Percentiles rank a stretch among this genome's conserved stretches.
These are phyloP conservation scores for Polia nebulosa DNA, from an alignment of 2,888 invertebrate species.

Conservation along the genomic window DNA sequence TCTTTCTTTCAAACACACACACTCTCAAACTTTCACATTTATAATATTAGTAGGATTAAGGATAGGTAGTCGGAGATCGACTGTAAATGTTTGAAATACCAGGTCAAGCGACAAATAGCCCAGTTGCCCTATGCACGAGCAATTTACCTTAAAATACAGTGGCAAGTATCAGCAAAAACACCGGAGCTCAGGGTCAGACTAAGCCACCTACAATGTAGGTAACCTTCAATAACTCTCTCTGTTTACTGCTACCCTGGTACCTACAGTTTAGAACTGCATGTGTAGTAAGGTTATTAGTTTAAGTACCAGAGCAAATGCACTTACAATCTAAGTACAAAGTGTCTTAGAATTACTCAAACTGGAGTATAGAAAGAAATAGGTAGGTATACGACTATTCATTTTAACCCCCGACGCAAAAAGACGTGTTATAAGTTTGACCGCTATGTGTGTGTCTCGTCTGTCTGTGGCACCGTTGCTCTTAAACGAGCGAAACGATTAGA, in stretches of 20 bases:
- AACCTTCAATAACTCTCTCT: conserved; percentile 42
- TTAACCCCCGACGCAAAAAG: too few relatives aligned
- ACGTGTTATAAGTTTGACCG: too few relatives aligned
- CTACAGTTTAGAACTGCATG: neutral
- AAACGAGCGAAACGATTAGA: too few relatives aligned
- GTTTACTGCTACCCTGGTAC: conserved; percentile 29
- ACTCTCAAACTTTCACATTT: too few relatives aligned
- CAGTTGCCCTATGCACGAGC: neutral
- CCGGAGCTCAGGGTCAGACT: conserved; percentile 14
- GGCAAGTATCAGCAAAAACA: conserved; percentile 2
- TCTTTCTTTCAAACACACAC: too few relatives aligned
- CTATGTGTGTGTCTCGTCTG: too few relatives aligned
- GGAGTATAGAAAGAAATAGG: neutral
- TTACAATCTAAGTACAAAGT: neutral
- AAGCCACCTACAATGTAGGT: conserved; percentile 28
- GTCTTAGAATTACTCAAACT: neutral
- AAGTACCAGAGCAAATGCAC: neutral
- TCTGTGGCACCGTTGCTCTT: too few relatives aligned
- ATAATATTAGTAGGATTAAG: too few relatives aligned
- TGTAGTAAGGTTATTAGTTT: neutral
- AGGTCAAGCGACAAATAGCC: conserved; percentile 7
- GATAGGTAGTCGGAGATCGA: too few relatives aligned
- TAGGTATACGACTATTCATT: too few relatives aligned
- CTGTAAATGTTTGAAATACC: neutral
- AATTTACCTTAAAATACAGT: conserved; percentile 33